Percentiles rank a stretch among this genome's conserved stretches.
Evolutionary conservation across 2,888 invertebrate species (phyloP).

Genomic region (Plagodis pulveraria): DNA sequence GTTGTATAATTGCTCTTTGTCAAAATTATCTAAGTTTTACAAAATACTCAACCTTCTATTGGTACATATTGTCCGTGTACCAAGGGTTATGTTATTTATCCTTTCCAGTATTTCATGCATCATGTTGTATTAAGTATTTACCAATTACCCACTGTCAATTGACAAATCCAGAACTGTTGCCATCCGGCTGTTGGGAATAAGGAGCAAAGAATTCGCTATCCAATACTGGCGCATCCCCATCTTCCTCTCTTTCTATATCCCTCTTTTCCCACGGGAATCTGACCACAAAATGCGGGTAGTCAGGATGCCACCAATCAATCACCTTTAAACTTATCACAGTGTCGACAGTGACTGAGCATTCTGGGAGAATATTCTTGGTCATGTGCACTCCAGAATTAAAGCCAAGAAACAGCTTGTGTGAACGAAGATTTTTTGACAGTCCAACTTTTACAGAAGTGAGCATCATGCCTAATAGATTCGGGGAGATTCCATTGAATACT

Average conservation of each 20-base stretch:
- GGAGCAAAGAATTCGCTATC: conserved; percentile 61
- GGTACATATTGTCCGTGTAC: too few relatives aligned
- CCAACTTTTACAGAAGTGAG: conserved; percentile 82
- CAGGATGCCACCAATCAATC: conserved; percentile 63
- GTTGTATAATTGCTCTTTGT: too few relatives aligned
- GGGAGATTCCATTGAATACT: conserved; percentile 83
- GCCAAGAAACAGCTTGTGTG: conserved; percentile 82
- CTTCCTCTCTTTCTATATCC: conserved; percentile 41
- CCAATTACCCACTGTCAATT: too few relatives aligned
- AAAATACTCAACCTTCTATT: too few relatives aligned
- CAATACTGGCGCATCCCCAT: conserved; percentile 58
- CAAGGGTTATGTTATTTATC: too few relatives aligned
- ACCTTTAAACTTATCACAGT: conserved; percentile 62
- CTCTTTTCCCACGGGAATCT: conserved; percentile 42
- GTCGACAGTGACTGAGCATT: conserved; percentile 62
- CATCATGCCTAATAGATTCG: conserved; percentile 83
- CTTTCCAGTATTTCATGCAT: too few relatives aligned
- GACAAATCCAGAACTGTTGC: too few relatives aligned
- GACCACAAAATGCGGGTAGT: conserved; percentile 58
- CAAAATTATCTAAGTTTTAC: too few relatives aligned
- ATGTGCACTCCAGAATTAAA: conserved; percentile 68
- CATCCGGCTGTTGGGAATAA: background rate
- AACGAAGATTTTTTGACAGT: conserved; percentile 78
- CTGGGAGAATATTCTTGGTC: conserved; percentile 59
- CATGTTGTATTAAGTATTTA: too few relatives aligned